Evolutionary conservation across 2,113 vertebrate species (phyloP).

Genomic region (Desmodus rotundus): DNA sequence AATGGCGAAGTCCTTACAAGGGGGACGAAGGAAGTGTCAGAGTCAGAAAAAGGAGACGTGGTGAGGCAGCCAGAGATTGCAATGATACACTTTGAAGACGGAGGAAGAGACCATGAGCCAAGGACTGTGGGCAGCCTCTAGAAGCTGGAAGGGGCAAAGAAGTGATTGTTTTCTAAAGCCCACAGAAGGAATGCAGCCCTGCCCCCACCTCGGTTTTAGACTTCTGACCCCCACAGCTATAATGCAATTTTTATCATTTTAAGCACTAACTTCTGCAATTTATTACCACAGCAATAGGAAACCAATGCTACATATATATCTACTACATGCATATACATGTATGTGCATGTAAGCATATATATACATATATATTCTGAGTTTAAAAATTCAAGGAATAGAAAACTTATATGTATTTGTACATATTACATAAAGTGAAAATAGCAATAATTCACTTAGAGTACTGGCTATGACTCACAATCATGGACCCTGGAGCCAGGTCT

Average conservation of each 20-base stretch:
- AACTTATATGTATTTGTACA: neutral
- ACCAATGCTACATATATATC: neutral
- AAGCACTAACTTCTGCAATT: neutral
- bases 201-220: neutral
- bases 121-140: too few relatives aligned
- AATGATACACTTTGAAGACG: neutral
- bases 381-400: neutral
- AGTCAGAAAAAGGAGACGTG: neutral
- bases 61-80: neutral
- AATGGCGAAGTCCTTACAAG: neutral
- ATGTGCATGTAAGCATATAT: too few relatives aligned
- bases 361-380: neutral
- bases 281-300: neutral
- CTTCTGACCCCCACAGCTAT: neutral
- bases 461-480: neutral
- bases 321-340: neutral
- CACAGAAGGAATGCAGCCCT: neutral
- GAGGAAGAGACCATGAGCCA: neutral
- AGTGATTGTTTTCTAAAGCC: neutral
- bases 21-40: neutral
- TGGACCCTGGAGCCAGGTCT: neutral
- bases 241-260: neutral
- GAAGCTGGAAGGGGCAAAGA: neutral
- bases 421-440: neutral
- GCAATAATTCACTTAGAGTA: neutral